Evolutionary conservation across 1,140 invertebrate species (phyloP), one percentile per base, ranked within the genome.

Genomic region (Dreissena polymorpha): DNA sequence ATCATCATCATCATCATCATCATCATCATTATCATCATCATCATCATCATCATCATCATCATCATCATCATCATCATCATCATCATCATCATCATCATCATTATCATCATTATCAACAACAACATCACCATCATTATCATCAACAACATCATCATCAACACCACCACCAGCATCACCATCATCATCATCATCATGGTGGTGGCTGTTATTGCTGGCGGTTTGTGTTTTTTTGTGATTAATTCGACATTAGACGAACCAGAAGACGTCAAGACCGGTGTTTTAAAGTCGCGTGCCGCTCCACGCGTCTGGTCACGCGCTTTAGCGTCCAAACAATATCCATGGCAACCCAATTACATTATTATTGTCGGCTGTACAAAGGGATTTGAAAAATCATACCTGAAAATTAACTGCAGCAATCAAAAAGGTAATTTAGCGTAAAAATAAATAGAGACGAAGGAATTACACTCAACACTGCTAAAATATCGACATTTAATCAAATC

Each of bases 371-470:
- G 71, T 80, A 71, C 72, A 50, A 72, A 27, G 39, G 25, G 27
- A 72, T 72, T 55, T 55, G 63, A 74, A 76, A 50, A 64, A 82
- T 82, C 55, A 82, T 82, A 82, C 29, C 65, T 25, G 79, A 82
- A 82, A 82, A 82, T 80, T 73, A 71, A 72, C 60, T 72, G 57
- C 74, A 70, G 64, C 71, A 82, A 82, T 82, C 74, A 57, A 82
- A 82, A 72, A 64, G 79, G 79, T 82, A 82, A 82, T 82, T 82
- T 73, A 73, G 70, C 79, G 79, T 29, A 82, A 82, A 82, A 82
- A 82, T 73, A 82, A 80, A 80, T 80, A 80, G 78, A 71, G 69
- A 80, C n/a, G 53, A 80, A 80, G 78, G 72, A 70, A 80, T 70
- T 72, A 70, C 78, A 80, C 69, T 71, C 64, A 72, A 72, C 71